phyloP scores from a whole-genome alignment of 2,797 vertebrate species.

The Anas capensis region DNA sequence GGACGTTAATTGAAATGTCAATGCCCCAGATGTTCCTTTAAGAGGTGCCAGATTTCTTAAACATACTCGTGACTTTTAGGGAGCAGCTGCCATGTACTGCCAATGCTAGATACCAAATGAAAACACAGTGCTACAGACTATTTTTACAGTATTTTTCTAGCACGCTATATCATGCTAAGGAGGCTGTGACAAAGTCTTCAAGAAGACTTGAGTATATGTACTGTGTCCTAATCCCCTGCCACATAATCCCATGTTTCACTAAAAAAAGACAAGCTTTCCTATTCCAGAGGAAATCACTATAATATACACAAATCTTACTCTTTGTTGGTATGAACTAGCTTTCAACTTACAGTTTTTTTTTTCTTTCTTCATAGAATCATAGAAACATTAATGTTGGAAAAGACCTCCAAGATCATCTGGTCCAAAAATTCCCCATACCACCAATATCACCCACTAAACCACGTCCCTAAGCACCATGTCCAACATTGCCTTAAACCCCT shows the following conservation, averaged over 20 bases:
- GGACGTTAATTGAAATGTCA: neutral
- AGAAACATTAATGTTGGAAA: too few species aligned
- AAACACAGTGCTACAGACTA: neutral
- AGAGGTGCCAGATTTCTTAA: neutral
- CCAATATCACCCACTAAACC: too few species aligned
- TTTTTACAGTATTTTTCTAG: neutral
- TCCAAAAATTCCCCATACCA: too few species aligned
- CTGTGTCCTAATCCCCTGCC: neutral
- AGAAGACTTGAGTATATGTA: neutral
- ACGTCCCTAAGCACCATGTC: too few species aligned
- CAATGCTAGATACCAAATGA: neutral
- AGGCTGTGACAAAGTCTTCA: neutral
- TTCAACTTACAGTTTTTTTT: neutral
- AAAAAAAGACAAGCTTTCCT: neutral
- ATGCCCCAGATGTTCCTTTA: neutral
- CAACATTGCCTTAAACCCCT: too few species aligned
- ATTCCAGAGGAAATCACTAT: neutral
- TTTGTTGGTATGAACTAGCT: neutral
- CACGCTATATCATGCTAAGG: neutral
- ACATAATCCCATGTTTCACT: neutral
- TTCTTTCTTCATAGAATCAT: neutral
- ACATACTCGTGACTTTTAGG: neutral
- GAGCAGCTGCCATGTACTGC: neutral
- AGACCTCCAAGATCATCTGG: too few species aligned
- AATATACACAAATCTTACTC: neutral